Evolutionary conservation across 2,113 vertebrate species (phyloP), one percentile per base, ranked within the genome.

Genomic region (Gila orcuttii): DNA sequence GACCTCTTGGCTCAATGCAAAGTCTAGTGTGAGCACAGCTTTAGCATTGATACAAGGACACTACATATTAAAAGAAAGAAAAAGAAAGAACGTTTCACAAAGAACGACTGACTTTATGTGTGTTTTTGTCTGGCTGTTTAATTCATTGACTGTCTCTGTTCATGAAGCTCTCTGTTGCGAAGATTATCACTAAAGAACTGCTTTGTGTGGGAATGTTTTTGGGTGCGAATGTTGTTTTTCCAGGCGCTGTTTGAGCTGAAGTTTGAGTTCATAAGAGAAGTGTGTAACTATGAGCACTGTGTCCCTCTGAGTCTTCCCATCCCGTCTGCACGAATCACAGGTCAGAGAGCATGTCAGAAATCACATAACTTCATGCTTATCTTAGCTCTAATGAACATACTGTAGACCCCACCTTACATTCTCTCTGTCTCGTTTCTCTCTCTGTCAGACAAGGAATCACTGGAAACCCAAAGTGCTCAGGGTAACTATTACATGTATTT

Each of bases 281-380:
- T 99, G 79, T 99, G 98, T 87, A 97, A 97, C 88, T 96, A 99
- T 1, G 98, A 99, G 87, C 98, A 99, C 91, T 99, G 98, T 87
- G 96, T 99, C 85, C 97, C 97, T 64, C 92, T 99, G 87, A 99
- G 98, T 90, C 94, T 99, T 82, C 98, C 98, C 15, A 92, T 98
- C 80, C 94, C 96, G 23, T 99, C 98, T 3, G 96, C 96, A 84
- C 91, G 95, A 86, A 96, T 97, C 89, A 95, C 95, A 91, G 96
- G 86, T 86, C 84, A 42, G 88, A 36, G 42, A 21, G 71, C 79
- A 21, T 28, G 28, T 28, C 28, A 28, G 28, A 28, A 64, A 42
- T 17, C 21, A 6, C 36, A 45, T 13, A 59, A 52, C 52, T 76
- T 85, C 76, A 60, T 69, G 80, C 25, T 57, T 79, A 42, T 87